These are phyloP conservation scores for Eupelmus urozonus DNA, from an alignment of 2,888 invertebrate genomes.

Conservation along the genomic window DNA sequence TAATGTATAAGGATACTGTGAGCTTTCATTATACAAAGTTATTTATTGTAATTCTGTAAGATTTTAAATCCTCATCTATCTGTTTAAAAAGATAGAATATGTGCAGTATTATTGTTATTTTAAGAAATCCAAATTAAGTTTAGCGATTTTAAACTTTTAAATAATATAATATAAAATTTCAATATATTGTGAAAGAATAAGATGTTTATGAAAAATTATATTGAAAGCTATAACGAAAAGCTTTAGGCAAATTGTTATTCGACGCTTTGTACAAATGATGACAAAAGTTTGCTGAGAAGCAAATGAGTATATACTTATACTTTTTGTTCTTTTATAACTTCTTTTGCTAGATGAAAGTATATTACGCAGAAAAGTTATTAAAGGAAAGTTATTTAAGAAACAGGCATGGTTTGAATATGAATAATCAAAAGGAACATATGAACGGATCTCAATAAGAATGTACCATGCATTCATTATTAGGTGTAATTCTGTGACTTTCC, in stretches of 20 bases:
- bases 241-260: background rate
- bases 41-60: background rate
- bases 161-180: background rate
- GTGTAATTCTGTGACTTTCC: too few species aligned
- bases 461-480: too few species aligned
- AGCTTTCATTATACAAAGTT: constrained; percentile 11
- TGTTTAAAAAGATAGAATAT: background rate
- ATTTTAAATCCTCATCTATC: background rate
- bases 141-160: background rate
- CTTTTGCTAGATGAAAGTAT: too few species aligned
- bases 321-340: too few species aligned
- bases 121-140: background rate
- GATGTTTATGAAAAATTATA: constrained; percentile 1
- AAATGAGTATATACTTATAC: too few species aligned
- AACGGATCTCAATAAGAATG: too few species aligned
- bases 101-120: background rate
- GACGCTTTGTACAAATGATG: too few species aligned
- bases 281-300: too few species aligned
- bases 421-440: too few species aligned
- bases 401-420: too few species aligned
- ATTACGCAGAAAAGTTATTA: too few species aligned
- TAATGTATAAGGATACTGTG: constrained; percentile 25
- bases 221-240: constrained; percentile 9
- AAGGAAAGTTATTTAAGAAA: too few species aligned
- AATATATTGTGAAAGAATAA: background rate